A percentile compares a stretch with the other conserved stretches of the same genome.
Evolutionary conservation across 2,888 invertebrate genomes (phyloP).

Genomic region (Deroplatys truncata): DNA sequence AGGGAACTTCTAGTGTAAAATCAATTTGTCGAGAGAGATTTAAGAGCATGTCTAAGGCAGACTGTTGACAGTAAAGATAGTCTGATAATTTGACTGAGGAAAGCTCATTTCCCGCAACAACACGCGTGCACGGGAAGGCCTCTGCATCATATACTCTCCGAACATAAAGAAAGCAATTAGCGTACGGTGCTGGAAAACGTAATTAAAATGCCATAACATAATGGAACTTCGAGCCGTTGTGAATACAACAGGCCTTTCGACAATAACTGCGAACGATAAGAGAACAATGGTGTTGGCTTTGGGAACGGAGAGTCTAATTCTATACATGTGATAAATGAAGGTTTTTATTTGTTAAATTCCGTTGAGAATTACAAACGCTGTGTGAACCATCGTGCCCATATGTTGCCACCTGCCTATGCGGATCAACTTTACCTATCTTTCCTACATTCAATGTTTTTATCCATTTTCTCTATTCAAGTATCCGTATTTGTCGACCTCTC

Average conservation of each 20-base stretch:
- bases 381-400: too few relatives aligned
- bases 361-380: not conserved
- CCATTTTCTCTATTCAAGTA: too few relatives aligned
- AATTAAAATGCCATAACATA: not conserved
- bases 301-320: not conserved
- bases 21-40: not conserved
- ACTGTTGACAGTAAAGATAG: too few relatives aligned
- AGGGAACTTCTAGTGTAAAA: not conserved
- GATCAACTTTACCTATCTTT: too few relatives aligned
- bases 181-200: not conserved
- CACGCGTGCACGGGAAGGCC: too few relatives aligned
- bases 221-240: not conserved
- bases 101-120: too few relatives aligned
- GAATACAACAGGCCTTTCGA: not conserved
- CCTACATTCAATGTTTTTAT: too few relatives aligned
- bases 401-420: too few relatives aligned
- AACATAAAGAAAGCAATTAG: not conserved
- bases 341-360: not conserved
- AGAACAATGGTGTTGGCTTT: not conserved
- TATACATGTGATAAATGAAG: not conserved
- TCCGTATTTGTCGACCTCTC: too few relatives aligned
- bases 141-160: too few relatives aligned
- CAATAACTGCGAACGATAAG: not conserved
- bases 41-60: too few relatives aligned
- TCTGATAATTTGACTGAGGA: too few relatives aligned